These are phyloP conservation scores for Drosophila kokeensis DNA, from an alignment of 2,888 invertebrate species.

Conservation along the genomic window DNA sequence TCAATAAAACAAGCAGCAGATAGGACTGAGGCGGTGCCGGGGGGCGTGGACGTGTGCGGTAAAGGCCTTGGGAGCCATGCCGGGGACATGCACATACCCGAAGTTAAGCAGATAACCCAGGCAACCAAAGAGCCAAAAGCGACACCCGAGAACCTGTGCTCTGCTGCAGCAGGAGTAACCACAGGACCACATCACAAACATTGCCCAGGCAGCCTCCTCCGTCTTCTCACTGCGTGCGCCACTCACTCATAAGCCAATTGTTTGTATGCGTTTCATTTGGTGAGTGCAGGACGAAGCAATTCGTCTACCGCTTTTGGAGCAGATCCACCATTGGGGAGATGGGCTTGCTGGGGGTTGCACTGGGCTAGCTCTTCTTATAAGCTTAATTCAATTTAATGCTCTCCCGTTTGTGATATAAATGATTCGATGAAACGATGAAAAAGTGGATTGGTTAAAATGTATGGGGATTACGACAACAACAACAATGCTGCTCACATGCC, in stretches of 20 bases:
- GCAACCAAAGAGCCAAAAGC: constrained; percentile 33
- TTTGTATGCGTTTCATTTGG: constrained; percentile 77
- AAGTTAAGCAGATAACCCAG: constrained; percentile 78
- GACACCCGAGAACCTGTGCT: constrained; percentile 26
- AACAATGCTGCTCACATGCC: constrained; percentile 43
- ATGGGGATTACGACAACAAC: constrained; percentile 75
- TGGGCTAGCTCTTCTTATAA: constrained; percentile 68
- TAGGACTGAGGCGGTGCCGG: constrained; percentile 6
- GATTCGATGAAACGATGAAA: constrained; percentile 81
- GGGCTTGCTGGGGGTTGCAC: neutral
- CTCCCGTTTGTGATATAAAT: constrained; percentile 83
- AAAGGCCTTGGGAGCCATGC: constrained; percentile 15
- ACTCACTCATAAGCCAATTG: constrained; percentile 74
- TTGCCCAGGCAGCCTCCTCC: constrained; percentile 44
- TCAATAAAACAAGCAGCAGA: constrained; percentile 70
- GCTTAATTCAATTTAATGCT: constrained; percentile 83
- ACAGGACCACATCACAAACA: constrained; percentile 52
- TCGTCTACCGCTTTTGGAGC: constrained; percentile 45
- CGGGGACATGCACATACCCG: constrained; percentile 58
- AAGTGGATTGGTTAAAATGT: constrained; percentile 82
- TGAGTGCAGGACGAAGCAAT: constrained; percentile 70
- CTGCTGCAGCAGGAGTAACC: constrained; percentile 21
- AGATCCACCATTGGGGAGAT: neutral
- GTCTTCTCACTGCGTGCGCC: constrained; percentile 55
- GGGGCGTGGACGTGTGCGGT: neutral